Evolutionary conservation across 2,797 vertebrate genomes (phyloP).

Genomic region (Argya squamiceps): DNA sequence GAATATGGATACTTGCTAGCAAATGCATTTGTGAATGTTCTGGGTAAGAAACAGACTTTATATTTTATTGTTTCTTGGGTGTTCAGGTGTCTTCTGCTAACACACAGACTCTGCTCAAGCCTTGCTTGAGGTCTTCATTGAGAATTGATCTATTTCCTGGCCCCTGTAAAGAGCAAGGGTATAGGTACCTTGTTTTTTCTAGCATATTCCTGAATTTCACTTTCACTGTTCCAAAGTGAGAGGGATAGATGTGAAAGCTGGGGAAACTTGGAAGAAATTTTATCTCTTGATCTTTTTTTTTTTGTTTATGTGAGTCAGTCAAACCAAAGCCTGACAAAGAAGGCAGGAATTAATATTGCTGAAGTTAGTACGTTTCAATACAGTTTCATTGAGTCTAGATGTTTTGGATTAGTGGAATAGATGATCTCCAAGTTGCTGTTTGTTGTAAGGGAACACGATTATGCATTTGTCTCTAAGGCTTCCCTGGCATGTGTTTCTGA

Average conservation of each 20-base stretch:
- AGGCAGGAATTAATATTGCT: not conserved
- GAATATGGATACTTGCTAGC: conserved; percentile 91
- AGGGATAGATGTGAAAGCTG: not conserved
- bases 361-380: not conserved
- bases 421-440: not conserved
- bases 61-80: not conserved
- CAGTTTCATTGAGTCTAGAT: not conserved
- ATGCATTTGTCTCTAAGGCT: not conserved
- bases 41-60: conserved; percentile 82
- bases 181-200: not conserved
- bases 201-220: not conserved
- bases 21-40: conserved; percentile 94
- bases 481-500: not conserved
- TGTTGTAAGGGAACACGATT: not conserved
- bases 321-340: not conserved
- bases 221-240: not conserved
- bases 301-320: not conserved
- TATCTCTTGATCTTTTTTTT: not conserved
- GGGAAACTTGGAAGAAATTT: not conserved
- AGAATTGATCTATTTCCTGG: not conserved
- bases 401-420: not conserved
- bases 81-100: not conserved
- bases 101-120: not conserved
- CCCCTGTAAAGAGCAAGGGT: not conserved
- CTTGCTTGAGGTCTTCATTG: not conserved